Evolutionary conservation across 2,113 vertebrate genomes (phyloP), one percentile per base, ranked within the genome.

Genomic region (Enhydra lutris): DNA sequence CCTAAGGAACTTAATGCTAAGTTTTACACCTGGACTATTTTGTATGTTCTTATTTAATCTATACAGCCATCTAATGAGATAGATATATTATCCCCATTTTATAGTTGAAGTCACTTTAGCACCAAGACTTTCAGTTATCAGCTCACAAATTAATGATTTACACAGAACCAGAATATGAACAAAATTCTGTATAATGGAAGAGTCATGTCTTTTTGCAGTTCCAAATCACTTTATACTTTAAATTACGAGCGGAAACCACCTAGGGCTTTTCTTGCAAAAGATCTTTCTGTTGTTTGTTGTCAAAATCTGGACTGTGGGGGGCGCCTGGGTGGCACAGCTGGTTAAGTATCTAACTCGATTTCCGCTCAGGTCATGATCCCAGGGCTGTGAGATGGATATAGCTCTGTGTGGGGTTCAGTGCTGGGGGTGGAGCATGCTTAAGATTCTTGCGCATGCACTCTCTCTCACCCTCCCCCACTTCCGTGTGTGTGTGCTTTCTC

Each of bases 221-320:
- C 13, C 15, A 80, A 2, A 61, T 71, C 83, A n/a, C 12, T 55
- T 84, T 94, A 39, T 47, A 55, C 34, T 91, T 91, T 86, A 91
- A 84, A 91, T 20, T 95, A 81, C 11, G 45, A 87, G 20, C 84
- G 7, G 42, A 92, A 94, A 18, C 26, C 57, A 91, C 29, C 23
- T 90, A 20, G 1, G 1, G 1, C 42, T 71, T 92, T 57, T 81
- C 45, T 76, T 13, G 34, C 6, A 79, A 79, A 97, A 69, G 29
- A 67, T 50, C 29, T 96, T 91, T 96, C 74, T 85, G 57, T 47
- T 95, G 15, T 76, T 47, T 95, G 15, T 76, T 39, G n/a, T 91
- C 55, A 84, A 39, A 91, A 91, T 89, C 34, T 26, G 10, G 23
- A 65, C 29, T 7, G 69, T 3, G 15, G 65, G 17, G 34, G 17